Conservation (phyloP, 2,113 vertebrate species). For the Mormyrus iriodes region DNA sequence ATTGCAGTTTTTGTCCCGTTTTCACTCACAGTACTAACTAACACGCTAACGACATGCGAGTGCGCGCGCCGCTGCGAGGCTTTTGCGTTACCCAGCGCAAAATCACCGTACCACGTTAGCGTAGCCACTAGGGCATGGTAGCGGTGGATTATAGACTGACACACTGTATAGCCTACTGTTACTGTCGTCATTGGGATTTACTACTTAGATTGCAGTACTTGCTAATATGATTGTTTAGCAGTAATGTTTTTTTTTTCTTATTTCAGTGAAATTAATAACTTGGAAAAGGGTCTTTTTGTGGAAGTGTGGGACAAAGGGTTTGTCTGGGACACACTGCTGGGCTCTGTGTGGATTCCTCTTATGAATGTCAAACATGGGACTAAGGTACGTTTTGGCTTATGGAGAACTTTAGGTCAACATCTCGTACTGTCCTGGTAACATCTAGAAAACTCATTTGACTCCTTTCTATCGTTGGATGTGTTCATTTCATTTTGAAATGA, state of each 20-base stretch:
- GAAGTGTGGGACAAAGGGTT: conserved; percentile 58
- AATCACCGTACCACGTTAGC: too few relatives aligned
- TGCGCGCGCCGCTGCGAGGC: too few relatives aligned
- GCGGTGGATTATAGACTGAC: neutral
- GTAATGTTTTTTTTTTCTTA: conserved; percentile 13
- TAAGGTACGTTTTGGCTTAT: conserved; percentile 42
- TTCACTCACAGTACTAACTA: too few relatives aligned
- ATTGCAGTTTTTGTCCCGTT: too few relatives aligned
- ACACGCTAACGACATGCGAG: too few relatives aligned
- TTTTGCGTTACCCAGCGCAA: too few relatives aligned
- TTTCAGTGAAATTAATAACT: conserved; percentile 49
- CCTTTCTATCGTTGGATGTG: neutral
- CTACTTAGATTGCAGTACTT: neutral
- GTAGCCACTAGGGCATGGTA: neutral
- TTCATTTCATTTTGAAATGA: neutral
- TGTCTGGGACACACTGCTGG: conserved; percentile 53
- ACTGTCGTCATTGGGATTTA: neutral
- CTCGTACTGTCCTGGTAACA: neutral
- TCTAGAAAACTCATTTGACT: neutral
- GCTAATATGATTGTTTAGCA: too few relatives aligned
- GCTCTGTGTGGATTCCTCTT: conserved; percentile 55
- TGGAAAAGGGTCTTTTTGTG: conserved; percentile 45
- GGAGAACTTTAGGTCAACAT: neutral
- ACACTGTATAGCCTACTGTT: neutral
- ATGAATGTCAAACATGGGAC: conserved; percentile 40